phyloP scores from a whole-genome alignment of 2,888 invertebrate genomes.

The Phytoseiulus persimilis region DNA sequence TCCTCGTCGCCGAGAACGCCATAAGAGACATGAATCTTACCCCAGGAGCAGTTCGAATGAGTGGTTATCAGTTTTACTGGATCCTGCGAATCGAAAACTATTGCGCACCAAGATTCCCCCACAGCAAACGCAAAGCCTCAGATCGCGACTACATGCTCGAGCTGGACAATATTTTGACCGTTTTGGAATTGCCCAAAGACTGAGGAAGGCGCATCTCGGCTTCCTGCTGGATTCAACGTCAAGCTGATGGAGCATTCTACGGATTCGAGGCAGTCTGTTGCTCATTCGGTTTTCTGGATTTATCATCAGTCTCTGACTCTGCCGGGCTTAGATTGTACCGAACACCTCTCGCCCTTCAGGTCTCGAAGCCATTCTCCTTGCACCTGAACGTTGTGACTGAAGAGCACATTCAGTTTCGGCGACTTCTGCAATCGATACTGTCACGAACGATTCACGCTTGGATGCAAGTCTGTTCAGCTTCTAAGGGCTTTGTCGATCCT shows the following conservation, averaged over 20 bases:
- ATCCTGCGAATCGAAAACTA: not conserved
- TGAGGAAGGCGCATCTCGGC: not conserved
- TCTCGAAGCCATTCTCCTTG: too few species aligned
- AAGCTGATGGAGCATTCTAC: too few species aligned
- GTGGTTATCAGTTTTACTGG: not conserved
- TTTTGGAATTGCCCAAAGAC: not conserved
- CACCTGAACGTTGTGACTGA: too few species aligned
- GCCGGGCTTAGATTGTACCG: too few species aligned
- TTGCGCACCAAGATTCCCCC: not conserved
- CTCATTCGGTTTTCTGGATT: too few species aligned
- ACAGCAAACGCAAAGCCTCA: not conserved
- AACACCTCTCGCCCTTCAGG: too few species aligned
- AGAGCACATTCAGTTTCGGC: too few species aligned
- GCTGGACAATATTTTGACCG: not conserved
- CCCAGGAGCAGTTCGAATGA: not conserved
- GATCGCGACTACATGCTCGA: not conserved
- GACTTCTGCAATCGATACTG: not conserved
- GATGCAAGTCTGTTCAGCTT: not conserved
- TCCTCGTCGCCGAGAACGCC: not conserved
- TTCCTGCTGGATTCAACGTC: too few species aligned
- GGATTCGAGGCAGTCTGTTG: too few species aligned
- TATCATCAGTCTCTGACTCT: too few species aligned
- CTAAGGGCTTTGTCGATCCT: not conserved
- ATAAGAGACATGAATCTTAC: not conserved
- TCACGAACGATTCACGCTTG: not conserved